Conservation (phyloP, 2,113 vertebrate species). For the Siphamia tubifer region DNA sequence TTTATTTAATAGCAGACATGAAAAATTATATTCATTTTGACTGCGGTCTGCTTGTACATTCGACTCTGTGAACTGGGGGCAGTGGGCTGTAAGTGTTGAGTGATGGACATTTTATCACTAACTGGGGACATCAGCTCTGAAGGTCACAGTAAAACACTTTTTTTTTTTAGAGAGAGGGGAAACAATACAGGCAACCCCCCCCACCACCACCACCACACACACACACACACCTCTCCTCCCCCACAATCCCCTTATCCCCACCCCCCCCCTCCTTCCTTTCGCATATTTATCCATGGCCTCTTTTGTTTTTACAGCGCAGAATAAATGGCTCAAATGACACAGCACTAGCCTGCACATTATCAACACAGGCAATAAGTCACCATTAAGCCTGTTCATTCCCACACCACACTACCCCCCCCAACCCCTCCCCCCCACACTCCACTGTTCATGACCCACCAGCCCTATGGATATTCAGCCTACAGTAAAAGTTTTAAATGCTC, state of each 20-base stretch:
- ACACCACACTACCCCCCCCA: conserved; percentile 54
- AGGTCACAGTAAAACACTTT: conserved; percentile 85
- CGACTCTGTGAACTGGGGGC: conserved; percentile 83
- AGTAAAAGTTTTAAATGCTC: not conserved
- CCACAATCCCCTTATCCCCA: too few relatives aligned
- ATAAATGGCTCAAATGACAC: conserved; percentile 95
- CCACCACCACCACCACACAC: conserved; percentile 42
- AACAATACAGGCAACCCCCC: conserved; percentile 81
- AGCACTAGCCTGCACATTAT: conserved; percentile 91
- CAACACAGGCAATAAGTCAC: conserved; percentile 97
- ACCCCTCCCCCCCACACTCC: conserved; percentile 16
- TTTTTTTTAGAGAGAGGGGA: conserved; percentile 70
- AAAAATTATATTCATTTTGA: not conserved
- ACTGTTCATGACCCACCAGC: conserved; percentile 65
- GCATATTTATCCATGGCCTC: conserved; percentile 92
- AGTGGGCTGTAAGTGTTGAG: conserved; percentile 86
- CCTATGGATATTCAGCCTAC: conserved; percentile 66
- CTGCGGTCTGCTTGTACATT: not conserved
- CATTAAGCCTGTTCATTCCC: conserved; percentile 79
- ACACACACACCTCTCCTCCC: conserved; percentile 60
- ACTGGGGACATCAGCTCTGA: conserved; percentile 86
- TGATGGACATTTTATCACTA: conserved; percentile 92
- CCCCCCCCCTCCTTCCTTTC: conserved; percentile 59
- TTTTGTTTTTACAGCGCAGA: conserved; percentile 93
- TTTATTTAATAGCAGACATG: not conserved